Percentiles rank a stretch among this genome's conserved stretches.
These are phyloP conservation scores for Anguilla obscura DNA, from an alignment of 2,797 vertebrate species.

Conservation along the genomic window DNA sequence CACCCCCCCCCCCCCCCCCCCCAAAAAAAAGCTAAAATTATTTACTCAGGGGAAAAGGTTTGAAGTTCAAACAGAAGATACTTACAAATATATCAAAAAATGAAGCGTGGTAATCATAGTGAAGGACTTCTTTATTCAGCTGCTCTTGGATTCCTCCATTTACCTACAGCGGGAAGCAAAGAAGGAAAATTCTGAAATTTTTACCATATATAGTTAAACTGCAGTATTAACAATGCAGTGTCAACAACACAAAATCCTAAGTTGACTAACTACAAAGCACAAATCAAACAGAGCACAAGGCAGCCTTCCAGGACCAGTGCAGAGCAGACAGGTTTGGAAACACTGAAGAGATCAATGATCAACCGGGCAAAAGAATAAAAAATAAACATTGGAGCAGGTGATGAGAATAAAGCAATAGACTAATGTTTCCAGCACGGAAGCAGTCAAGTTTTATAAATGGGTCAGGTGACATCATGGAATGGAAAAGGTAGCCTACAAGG, in stretches of 20 bases:
- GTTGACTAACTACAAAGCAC: background rate
- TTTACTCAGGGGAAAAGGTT: slow-evolving; percentile 25
- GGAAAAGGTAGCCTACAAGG: background rate
- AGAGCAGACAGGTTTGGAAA: background rate
- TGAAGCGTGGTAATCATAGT: slow-evolving; percentile 88
- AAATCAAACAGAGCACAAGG: background rate
- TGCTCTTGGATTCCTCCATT: slow-evolving; percentile 83
- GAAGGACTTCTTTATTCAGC: slow-evolving; percentile 82
- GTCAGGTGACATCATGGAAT: background rate
- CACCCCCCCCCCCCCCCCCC: background rate
- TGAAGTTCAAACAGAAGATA: slow-evolving; percentile 38
- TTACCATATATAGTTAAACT: background rate
- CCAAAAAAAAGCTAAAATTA: background rate
- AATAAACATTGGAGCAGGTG: background rate
- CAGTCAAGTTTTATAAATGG: background rate
- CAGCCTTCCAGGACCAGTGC: background rate
- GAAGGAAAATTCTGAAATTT: background rate
- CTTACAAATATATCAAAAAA: slow-evolving; percentile 99
- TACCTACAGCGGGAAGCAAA: slow-evolving; percentile 70
- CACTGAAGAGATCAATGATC: background rate
- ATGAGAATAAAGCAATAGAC: background rate
- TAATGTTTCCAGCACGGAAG: background rate
- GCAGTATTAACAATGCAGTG: background rate
- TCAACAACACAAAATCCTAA: background rate
- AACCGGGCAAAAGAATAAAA: background rate